phyloP scores from a whole-genome alignment of 1,140 invertebrate genomes.

The Lepidostoma basale region DNA sequence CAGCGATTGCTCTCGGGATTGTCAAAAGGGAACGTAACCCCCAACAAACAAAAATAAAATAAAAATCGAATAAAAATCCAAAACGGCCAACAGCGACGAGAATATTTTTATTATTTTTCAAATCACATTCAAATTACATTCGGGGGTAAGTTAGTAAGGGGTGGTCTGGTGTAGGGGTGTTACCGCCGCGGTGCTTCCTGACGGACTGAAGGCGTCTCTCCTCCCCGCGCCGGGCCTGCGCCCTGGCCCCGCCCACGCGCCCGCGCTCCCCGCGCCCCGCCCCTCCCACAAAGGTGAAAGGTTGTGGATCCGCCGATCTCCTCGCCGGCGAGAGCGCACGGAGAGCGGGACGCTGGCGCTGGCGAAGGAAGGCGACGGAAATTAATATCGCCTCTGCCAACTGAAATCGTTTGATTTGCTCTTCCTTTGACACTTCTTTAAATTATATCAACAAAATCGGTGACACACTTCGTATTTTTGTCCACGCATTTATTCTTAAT shows the following conservation, averaged over 20 bases:
- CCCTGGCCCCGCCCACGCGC: neutral
- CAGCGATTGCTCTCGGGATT: neutral
- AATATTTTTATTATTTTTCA: neutral
- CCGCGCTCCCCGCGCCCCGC: neutral
- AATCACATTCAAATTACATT: conserved; percentile 17
- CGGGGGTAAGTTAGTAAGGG: neutral
- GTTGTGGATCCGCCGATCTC: neutral
- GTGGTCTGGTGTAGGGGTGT: conserved; percentile 6
- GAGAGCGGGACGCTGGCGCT: neutral
- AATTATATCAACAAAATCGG: too few species aligned
- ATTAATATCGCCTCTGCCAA: too few species aligned
- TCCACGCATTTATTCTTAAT: too few species aligned
- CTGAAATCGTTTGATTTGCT: too few species aligned
- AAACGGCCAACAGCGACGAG: neutral
- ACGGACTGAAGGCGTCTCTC: conserved; percentile 11
- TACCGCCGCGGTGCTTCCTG: conserved; percentile 21
- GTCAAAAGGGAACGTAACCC: neutral
- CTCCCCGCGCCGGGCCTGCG: neutral
- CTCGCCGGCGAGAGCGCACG: too few species aligned
- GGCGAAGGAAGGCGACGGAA: too few species aligned
- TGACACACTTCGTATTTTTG: too few species aligned
- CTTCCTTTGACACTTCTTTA: too few species aligned
- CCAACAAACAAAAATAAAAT: neutral
- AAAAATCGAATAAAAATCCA: neutral
- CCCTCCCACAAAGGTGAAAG: too few species aligned